These are phyloP conservation scores for Alosa alosa DNA, from an alignment of 2,113 vertebrate species.

Conservation along the genomic window DNA sequence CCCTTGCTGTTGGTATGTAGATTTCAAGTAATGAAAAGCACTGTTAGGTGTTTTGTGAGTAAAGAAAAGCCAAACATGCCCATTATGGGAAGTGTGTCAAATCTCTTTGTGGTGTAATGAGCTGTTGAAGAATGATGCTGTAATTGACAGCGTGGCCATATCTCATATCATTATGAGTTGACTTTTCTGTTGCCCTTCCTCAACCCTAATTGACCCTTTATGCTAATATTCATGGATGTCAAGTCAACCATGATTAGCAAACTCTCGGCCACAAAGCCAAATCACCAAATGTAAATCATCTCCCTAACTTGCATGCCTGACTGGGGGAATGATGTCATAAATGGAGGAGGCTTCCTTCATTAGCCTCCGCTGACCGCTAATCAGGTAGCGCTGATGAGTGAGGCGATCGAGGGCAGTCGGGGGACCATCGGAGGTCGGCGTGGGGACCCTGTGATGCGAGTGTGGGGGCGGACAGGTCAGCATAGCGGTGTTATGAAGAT, in stretches of 20 bases:
- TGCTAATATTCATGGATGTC: background rate
- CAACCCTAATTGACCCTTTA: background rate
- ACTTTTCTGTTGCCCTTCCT: background rate
- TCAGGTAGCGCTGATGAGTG: background rate
- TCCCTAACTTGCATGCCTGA: background rate
- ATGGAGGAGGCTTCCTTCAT: background rate
- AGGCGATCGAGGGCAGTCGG: no score
- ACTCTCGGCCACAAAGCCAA: background rate
- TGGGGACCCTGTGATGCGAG: background rate
- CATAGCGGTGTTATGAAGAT: background rate
- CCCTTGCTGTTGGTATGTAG: no score
- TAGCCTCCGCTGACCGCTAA: constrained; percentile 3
- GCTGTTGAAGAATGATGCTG: background rate
- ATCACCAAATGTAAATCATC: background rate
- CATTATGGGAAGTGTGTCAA: background rate
- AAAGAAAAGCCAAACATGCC: background rate
- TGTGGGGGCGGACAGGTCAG: background rate
- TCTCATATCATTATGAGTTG: background rate
- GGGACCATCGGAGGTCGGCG: background rate
- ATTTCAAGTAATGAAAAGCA: background rate
- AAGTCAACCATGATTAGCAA: background rate
- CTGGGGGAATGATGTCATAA: background rate
- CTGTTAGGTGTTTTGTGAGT: background rate
- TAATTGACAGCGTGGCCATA: background rate
- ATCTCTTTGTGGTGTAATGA: background rate